Evolutionary conservation across 2,888 invertebrate species (phyloP), one percentile per base, ranked within the genome.

Genomic region (Heteromurus nitidus): DNA sequence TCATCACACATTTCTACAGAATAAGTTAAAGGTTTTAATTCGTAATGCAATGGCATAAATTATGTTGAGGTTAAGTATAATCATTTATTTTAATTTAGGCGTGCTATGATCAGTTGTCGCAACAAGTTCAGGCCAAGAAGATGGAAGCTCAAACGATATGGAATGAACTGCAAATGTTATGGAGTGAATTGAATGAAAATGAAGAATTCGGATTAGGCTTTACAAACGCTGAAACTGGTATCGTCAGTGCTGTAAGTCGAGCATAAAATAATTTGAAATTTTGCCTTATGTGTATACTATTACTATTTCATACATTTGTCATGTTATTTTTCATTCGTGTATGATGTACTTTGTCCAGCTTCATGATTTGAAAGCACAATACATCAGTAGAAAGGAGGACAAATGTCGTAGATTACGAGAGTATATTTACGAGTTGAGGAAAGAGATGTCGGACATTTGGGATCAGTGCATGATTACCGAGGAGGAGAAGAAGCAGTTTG

Each of bases 381-480:
- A 67, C 16, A 65, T 44, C 3, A 47, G 22, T 1, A 47, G 81
- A 30, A 68, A 79, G 18, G 30, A 62, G 24, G 83, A 81, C 9
- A 82, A 81, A 64, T 64, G 62, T 20, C 28, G 74, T 5, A 36
- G 80, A 31, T 36, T 85, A 2, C 53, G 55, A n/a, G 74, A 60
- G 11, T 75, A 73, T 30, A 83, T 83, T 68, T 36, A n/a, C n/a
- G 85, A 81, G n/a, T 30, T 85, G 3, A 28, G 85, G 18, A 50
- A 60, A 11, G 82, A 85, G 44, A 83, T 85, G 7, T 18, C 67
- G 1, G 69, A 67, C 1, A 85, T 85, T 26, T 85, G 85, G 85
- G 75, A 79, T 7, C 64, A 74, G 18, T 85, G 85, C 44, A 60
- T 70, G 36, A 83, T 85, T 3, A 74, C 85, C 0, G 82, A 80